These are phyloP conservation scores for Centrocercus urophasianus DNA, from an alignment of 2,113 vertebrate genomes.

Conservation along the genomic window DNA sequence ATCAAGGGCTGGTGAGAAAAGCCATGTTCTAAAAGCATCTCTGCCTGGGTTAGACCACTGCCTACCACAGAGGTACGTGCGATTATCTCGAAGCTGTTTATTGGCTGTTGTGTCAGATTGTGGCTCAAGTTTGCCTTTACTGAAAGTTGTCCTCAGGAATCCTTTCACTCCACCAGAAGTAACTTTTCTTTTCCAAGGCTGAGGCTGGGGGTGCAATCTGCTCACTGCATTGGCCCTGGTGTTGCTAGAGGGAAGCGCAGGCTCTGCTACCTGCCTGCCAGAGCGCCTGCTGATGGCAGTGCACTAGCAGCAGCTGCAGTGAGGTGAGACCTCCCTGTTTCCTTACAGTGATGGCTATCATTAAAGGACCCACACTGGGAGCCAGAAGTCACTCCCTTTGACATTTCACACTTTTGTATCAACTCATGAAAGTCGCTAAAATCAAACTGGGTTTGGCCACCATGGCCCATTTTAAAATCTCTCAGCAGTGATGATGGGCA, in stretches of 20 bases:
- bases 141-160: slow-evolving; percentile 56
- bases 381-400: not conserved
- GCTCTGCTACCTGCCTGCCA: not conserved
- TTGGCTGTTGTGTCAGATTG: not conserved
- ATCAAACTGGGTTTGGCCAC: not conserved
- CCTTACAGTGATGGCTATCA: not conserved
- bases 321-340: not conserved
- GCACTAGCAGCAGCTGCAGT: not conserved
- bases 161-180: slow-evolving; percentile 40
- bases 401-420: not conserved
- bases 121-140: slow-evolving; percentile 46
- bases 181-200: slow-evolving; percentile 43
- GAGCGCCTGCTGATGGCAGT: not conserved
- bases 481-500: not conserved
- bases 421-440: not conserved
- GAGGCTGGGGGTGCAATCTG: not conserved
- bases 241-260: not conserved
- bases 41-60: slow-evolving; percentile 60
- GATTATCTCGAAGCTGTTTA: slow-evolving; percentile 44
- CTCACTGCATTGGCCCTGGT: not conserved
- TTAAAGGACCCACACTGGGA: not conserved
- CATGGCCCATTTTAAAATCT: not conserved
- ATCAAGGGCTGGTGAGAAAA: slow-evolving; percentile 69
- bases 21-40: slow-evolving; percentile 65
- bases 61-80: slow-evolving; percentile 16